Evolutionary conservation across 2,797 vertebrate species (phyloP), one percentile per base, ranked within the genome.

Genomic region (Sciurus carolinensis): DNA sequence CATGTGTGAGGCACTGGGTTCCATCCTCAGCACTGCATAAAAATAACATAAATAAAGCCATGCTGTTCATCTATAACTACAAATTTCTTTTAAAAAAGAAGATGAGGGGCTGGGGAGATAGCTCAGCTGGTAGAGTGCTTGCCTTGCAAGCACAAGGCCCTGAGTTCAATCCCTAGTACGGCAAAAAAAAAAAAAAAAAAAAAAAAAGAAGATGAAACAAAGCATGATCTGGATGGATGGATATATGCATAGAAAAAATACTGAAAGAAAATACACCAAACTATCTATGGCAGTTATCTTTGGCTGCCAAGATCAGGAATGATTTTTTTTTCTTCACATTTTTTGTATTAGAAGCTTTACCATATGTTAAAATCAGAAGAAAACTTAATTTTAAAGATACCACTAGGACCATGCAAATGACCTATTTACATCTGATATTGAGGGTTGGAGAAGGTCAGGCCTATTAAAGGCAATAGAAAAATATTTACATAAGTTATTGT

Each of bases 401-500:
- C 5, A 11, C 26, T 96, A 52, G 42, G 24, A 76, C 42, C 57
- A 44, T 75, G 17, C 81, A 89, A 91, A 69, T 91, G 73, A 64
- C 30, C 62, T 80, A 54, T 17, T 66, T 97, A 62, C 57, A 86
- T 87, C 66, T 88, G 47, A 88, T 89, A 64, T 33, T 86, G 52
- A 84, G 13, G 3, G 20, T 36, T 90, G 33, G 64, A 90, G 14
- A 84, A 90, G 44, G 71, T 28, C 62, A 79, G n/a, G 13, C 50
- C 30, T 87, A 42, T 76, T 50, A 94, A 87, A 79, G 76, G 17
- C 36, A 59, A 28, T 47, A 83, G 62, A 52, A 90, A 96, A 87
- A 85, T 4, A 3, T 92, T 73, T 87, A 77, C 89, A 52, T 75
- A 62, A 79, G 59, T 90, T 84, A 59, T 90, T 84, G 64, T 86